Base-by-base conservation (phyloP, 92 coral and sea anemone genomes). In the Epizoanthus ramosus region DNA sequence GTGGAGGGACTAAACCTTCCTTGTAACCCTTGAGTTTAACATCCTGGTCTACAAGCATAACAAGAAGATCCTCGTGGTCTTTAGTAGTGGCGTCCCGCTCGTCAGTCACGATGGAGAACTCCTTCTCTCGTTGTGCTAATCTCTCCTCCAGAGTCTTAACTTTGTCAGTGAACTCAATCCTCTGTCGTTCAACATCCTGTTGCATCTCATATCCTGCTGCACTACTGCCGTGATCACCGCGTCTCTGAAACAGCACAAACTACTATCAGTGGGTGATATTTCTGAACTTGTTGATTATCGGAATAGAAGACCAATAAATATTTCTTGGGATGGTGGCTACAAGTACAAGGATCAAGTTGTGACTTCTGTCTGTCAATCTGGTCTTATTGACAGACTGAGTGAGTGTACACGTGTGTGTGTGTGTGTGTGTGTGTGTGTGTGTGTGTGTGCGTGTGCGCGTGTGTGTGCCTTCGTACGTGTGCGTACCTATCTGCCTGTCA, bases 21-120 rank as follows among this genome's bases (percentile, higher is more conserved):
- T 90, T 95, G 84, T 93, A 95, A 21, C 79, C 86, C 39, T 39
- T 74, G 14, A 92, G 71, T 73, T 91, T 91, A 13, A 87, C 92
- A 54, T 87, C 96, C 81, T 95, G 98, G 25, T 96, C 99, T 73
- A 92, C 75, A n/a, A 93, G 81, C 93, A 96, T 90, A 53, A 93
- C 91, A 58, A 96, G 80, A 57, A 96, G 90, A 28, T 96, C 98
- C 67, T 96, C 99, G 68, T 93, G 98, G 74, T 93, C 98, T 58
- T 84, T 83, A 12, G 80, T 85, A 21, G 87, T 79, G 25, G 43
- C 73, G 52, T 84, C 82, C 63, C 92, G 94, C 60, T 95, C 98
- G 35, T 84, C 87, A 9, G 57, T 74, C 25, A 88, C 54, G n/a
- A 23, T 73, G 15, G 74, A 81, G 75, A 88, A n/a, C 71, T 85